phyloP scores from a whole-genome alignment of 2,113 vertebrate species.

The Hemiscyllium ocellatum region DNA sequence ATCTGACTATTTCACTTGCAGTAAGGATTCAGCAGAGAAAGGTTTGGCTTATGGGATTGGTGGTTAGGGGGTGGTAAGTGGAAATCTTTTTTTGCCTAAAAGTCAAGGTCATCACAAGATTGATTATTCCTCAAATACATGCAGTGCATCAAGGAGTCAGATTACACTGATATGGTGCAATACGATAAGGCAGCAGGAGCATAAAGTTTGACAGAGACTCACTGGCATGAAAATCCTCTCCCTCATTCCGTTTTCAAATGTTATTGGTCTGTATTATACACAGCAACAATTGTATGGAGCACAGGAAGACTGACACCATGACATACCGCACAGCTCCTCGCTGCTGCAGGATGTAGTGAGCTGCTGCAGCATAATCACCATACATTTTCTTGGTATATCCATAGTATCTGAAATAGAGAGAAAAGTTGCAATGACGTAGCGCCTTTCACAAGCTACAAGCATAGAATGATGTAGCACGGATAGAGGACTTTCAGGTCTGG shows the following conservation, averaged over 20 bases:
- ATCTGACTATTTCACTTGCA: too few relatives aligned
- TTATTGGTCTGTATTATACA: too few relatives aligned
- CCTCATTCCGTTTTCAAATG: not conserved
- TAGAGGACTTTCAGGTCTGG: not conserved
- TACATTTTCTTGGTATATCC: conserved; percentile 41
- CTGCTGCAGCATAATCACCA: conserved; percentile 55
- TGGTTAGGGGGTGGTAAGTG: too few relatives aligned
- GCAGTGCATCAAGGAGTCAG: not conserved
- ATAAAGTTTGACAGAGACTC: not conserved
- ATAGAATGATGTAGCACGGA: not conserved
- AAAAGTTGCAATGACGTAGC: not conserved
- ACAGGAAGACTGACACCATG: not conserved
- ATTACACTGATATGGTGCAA: not conserved
- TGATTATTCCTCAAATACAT: too few relatives aligned
- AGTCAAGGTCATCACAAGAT: too few relatives aligned
- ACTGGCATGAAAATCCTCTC: not conserved
- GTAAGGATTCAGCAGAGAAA: too few relatives aligned
- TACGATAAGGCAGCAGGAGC: not conserved
- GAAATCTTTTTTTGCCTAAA: too few relatives aligned
- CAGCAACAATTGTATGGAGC: too few relatives aligned
- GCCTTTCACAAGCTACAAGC: not conserved
- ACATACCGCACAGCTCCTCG: conserved; percentile 67
- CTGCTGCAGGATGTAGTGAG: conserved; percentile 57
- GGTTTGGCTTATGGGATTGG: too few relatives aligned
- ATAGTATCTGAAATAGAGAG: conserved; percentile 52